Conservation (phyloP, 2,797 vertebrate genomes). For the Steatocranus sp. region DNA sequence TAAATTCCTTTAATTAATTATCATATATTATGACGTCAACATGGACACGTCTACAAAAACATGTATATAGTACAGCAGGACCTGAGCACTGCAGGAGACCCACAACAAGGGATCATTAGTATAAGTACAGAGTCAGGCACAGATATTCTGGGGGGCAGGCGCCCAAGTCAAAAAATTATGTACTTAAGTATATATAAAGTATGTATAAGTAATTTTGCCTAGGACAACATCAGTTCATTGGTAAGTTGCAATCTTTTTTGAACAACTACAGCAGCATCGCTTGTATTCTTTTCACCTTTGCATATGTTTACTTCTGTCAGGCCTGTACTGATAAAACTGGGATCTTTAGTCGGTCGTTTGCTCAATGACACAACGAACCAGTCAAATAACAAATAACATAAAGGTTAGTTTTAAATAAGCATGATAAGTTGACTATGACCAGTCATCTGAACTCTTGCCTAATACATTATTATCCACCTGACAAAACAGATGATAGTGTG, state of each 20-base stretch:
- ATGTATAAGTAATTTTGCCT: rapidly evolving
- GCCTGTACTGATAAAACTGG: neutral
- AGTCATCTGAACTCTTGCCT: neutral
- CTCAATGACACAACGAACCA: rapidly evolving
- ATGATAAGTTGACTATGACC: neutral
- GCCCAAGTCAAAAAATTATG: neutral
- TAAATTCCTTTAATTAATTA: neutral
- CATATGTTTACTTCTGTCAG: neutral
- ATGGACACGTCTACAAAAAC: neutral
- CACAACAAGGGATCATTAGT: neutral
- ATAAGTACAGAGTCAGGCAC: neutral
- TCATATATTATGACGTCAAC: neutral
- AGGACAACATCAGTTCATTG: neutral
- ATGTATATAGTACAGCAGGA: neutral
- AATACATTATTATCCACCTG: neutral
- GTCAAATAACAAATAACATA: neutral
- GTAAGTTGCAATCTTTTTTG: neutral
- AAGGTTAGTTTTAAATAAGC: neutral
- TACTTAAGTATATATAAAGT: neutral
- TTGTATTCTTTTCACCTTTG: neutral
- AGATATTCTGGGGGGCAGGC: neutral
- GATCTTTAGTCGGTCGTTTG: neutral
- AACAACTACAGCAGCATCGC: neutral
- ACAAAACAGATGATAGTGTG: neutral
- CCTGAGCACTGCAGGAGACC: neutral